Evolutionary conservation across 2,797 vertebrate genomes (phyloP).

Genomic region (Pangasius sanitwongsei): DNA sequence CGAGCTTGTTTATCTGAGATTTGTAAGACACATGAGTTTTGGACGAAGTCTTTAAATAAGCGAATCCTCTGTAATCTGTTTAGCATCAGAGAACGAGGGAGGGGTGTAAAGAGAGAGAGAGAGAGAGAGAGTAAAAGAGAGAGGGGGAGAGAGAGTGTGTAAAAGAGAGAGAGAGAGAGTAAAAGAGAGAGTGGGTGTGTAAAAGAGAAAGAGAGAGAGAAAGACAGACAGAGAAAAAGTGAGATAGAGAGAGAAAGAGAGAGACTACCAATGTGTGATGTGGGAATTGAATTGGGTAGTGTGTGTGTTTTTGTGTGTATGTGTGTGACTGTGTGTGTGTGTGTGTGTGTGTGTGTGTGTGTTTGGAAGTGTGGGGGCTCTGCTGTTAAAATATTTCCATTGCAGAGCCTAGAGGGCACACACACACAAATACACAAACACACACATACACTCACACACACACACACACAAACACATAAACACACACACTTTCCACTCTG

Average conservation of each 20-base stretch:
- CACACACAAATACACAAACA: constrained; percentile 1
- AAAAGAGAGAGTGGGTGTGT: too few relatives aligned
- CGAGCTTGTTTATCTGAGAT: constrained; percentile 54
- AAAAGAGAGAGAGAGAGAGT: not conserved
- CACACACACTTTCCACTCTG: constrained; percentile 75
- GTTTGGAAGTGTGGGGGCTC: constrained; percentile 21
- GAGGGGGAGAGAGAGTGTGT: not conserved
- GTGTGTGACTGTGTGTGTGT: constrained; percentile 24
- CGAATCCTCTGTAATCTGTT: constrained; percentile 78
- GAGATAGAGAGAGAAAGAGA: constrained; percentile 25
- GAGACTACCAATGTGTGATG: constrained; percentile 6
- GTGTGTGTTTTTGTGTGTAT: too few relatives aligned
- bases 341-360: constrained; percentile 51
- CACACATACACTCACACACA: constrained; percentile 65
- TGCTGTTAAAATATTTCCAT: constrained; percentile 87
- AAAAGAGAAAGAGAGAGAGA: constrained; percentile 18
- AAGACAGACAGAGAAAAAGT: not conserved
- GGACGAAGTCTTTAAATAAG: constrained; percentile 76
- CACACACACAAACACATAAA: constrained; percentile 27
- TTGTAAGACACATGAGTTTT: constrained; percentile 61
- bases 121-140: not conserved
- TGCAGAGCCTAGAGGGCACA: constrained; percentile 72
- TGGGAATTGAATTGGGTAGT: constrained; percentile 2
- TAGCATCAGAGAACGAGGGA: constrained; percentile 61
- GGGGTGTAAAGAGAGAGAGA: constrained; percentile 6